Base-by-base conservation (phyloP, 2,113 vertebrate species). In the Manacus vitellinus region DNA sequence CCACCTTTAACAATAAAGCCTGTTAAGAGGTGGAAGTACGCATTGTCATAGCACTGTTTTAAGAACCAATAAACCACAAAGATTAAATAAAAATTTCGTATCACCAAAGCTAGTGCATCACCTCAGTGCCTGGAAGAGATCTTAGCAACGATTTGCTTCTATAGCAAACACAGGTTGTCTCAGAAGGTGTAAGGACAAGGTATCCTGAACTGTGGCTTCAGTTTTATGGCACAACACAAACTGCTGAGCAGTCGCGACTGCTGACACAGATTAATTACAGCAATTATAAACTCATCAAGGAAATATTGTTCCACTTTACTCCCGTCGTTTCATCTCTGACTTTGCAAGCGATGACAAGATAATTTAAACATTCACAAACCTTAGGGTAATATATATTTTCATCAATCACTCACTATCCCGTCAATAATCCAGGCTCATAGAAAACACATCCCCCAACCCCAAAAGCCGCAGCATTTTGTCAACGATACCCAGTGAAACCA, bases 161-260 rank as follows among this genome's bases (percentile, higher is more conserved):
- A 44, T 1, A 11, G 55, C 52, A 61, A 72, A 55, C 12, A 16
- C 31, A 33, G 44, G 37, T 25, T 66, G 41, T 23, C 24, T 63
- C 58, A 56, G 39, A 63, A 62, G 46, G 41, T 12, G 39, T 12
- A 58, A 41, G 51, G 59, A 79, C 0, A 0, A 68, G 27, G n/a
- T 20, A 70, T 19, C 35, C 44, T 52, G 51, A 88, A 27, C 46
- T 4, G 25, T 4, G 30, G 41, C 59, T 80, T 54, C 20, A 7
- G 37, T 28, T 33, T 35, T 76, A 28, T 47, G 35, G 85, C 31
- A 31, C 0, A 0, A 80, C 43, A 62, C 65, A 55, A 49, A 67
- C 47, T 65, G 70, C 88, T 44, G 62, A 73, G 62, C 58, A 66
- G 37, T 14, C 0, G 0, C 0, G 0, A 28, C 79, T 15, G 8